Conservation (phyloP, 2,888 invertebrate genomes). For the Hemicrepidius hirtus region DNA sequence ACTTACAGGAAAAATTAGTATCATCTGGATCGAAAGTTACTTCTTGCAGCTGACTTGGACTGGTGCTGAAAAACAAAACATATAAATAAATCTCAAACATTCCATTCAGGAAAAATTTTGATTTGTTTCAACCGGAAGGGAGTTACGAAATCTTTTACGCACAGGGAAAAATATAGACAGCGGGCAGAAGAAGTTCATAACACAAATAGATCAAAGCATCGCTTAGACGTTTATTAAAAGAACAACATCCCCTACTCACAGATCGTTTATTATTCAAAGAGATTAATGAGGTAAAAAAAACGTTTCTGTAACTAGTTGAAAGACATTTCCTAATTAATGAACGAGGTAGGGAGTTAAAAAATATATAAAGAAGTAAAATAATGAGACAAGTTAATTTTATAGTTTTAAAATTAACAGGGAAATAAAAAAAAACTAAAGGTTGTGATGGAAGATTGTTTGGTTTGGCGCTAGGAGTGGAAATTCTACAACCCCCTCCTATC, state of each 20-base stretch:
- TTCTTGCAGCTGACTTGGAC: constrained; percentile 82
- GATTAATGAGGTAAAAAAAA: constrained; percentile 4
- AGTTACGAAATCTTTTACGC: background rate
- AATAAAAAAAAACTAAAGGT: no score
- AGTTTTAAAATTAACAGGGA: constrained; percentile 15
- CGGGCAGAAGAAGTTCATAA: background rate
- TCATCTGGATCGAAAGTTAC: constrained; percentile 77
- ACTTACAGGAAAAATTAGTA: constrained; percentile 69
- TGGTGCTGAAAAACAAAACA: constrained; percentile 76
- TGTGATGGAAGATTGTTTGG: no score
- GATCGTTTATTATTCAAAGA: background rate
- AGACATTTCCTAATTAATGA: background rate
- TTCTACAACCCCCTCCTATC: no score
- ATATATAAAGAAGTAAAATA: no score
- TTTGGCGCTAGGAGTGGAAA: no score
- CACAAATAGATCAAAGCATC: constrained; percentile 2
- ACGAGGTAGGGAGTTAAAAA: no score
- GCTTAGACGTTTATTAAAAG: background rate
- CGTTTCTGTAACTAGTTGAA: background rate
- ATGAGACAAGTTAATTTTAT: background rate
- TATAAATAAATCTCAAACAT: background rate
- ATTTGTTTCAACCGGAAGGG: background rate
- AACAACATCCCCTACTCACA: background rate
- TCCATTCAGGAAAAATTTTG: background rate
- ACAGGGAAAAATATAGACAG: background rate